Conservation (phyloP, 2,113 vertebrate species). For the Myiozetetes cayanensis region DNA sequence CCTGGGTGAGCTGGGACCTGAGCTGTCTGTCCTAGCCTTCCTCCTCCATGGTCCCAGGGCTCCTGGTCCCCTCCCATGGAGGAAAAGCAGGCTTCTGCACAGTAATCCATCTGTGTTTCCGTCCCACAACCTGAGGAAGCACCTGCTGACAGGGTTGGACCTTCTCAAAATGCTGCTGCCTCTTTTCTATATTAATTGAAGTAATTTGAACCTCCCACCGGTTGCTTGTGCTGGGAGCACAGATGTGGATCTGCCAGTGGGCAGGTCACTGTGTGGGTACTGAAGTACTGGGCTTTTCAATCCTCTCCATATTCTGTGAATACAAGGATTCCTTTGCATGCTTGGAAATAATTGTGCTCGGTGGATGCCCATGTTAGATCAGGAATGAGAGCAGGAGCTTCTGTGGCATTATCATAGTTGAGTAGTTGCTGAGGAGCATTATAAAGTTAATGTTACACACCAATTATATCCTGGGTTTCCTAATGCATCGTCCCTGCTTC, state of each 20-base stretch:
- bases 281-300: background rate
- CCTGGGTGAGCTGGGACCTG: background rate
- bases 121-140: background rate
- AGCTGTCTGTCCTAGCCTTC: background rate
- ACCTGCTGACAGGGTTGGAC: background rate
- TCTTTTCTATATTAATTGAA: background rate
- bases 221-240: background rate
- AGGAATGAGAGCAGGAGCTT: background rate
- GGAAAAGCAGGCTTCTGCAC: background rate
- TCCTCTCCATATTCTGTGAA: background rate
- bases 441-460: background rate
- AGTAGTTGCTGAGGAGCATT: background rate
- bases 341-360: background rate
- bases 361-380: fast-evolving
- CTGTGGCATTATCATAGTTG: background rate
- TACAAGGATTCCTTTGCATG: background rate
- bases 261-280: background rate
- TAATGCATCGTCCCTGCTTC: background rate
- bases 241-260: background rate
- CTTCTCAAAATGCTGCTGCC: background rate
- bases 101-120: background rate
- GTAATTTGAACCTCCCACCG: background rate
- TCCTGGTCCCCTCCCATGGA: background rate
- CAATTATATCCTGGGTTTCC: background rate
- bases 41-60: background rate